Evolutionary conservation across 1,140 invertebrate species (phyloP).

Genomic region (Akabosia matsudoensis): DNA sequence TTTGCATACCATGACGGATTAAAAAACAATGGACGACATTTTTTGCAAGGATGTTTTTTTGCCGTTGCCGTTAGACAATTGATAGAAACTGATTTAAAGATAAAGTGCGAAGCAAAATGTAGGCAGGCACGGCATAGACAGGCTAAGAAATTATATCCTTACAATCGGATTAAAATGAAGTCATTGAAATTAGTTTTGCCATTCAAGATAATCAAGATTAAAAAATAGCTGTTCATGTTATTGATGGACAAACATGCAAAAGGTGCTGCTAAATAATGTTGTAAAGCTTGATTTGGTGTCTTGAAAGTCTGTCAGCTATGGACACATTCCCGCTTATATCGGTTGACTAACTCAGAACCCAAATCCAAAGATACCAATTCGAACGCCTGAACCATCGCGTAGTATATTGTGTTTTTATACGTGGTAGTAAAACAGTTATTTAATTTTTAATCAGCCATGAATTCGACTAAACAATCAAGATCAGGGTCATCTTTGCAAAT

Average conservation of each 20-base stretch:
- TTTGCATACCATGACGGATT: neutral
- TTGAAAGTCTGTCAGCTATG: too few species aligned
- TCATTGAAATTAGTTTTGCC: conserved; percentile 21
- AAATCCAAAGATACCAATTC: too few species aligned
- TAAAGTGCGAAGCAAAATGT: neutral
- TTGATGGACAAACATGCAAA: too few species aligned
- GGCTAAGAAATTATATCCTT: too few species aligned
- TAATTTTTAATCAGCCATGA: neutral
- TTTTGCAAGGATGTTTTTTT: conserved; percentile 8
- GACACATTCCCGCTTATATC: too few species aligned
- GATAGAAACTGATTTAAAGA: neutral
- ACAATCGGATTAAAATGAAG: conserved; percentile 17
- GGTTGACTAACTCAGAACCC: too few species aligned
- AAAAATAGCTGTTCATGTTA: neutral
- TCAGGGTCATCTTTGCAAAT: conserved; percentile 15
- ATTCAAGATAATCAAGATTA: conserved; percentile 4
- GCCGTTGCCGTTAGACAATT: neutral
- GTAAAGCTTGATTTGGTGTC: too few species aligned
- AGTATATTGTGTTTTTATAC: too few species aligned
- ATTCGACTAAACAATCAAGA: conserved; percentile 24
- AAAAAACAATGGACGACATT: neutral
- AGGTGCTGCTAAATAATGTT: too few species aligned
- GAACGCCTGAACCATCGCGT: too few species aligned
- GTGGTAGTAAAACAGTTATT: neutral
- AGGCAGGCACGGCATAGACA: neutral